A percentile compares a stretch with the other conserved stretches of the same genome.
Evolutionary conservation across 2,888 invertebrate species (phyloP).

Genomic region (Rhagophthalmus giganteus): DNA sequence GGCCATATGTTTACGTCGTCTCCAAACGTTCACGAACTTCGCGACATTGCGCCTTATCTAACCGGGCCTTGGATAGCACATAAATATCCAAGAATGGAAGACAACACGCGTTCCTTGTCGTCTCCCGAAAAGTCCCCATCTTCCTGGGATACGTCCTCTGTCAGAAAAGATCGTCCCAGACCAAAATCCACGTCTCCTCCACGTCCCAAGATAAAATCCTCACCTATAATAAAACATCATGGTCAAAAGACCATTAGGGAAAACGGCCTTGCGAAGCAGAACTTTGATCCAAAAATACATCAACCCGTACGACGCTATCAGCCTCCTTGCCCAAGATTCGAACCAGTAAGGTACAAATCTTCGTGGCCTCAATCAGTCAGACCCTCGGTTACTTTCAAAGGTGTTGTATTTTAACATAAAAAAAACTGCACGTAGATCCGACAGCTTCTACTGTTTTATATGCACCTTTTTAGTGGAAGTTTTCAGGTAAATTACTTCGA

Average conservation of each 20-base stretch:
- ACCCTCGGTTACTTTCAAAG: slow-evolving; percentile 75
- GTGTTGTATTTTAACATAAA: slow-evolving; percentile 56
- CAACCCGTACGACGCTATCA: slow-evolving; percentile 77
- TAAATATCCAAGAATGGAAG: slow-evolving; percentile 70
- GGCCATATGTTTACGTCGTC: slow-evolving; percentile 81
- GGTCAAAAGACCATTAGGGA: slow-evolving; percentile 28
- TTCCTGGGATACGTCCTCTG: slow-evolving; percentile 45
- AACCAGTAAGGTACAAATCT: slow-evolving; percentile 52
- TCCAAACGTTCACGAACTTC: slow-evolving; percentile 75
- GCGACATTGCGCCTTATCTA: slow-evolving; percentile 77
- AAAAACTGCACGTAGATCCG: slow-evolving; percentile 26
- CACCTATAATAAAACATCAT: slow-evolving; percentile 50
- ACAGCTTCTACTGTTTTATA: slow-evolving; percentile 26
- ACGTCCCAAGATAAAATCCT: slow-evolving; percentile 55
- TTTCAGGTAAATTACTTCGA: slow-evolving; percentile 25
- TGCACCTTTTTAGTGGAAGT: slow-evolving; percentile 24
- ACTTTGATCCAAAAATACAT: slow-evolving; percentile 75
- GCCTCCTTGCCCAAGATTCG: slow-evolving; percentile 59
- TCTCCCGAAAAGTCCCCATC: slow-evolving; percentile 53
- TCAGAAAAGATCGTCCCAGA: slow-evolving; percentile 53
- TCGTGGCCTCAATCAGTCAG: slow-evolving; percentile 57
- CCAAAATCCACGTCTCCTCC: slow-evolving; percentile 59
- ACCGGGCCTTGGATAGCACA: slow-evolving; percentile 82
- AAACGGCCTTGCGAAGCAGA: slow-evolving; percentile 59
- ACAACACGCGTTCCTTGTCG: slow-evolving; percentile 68